Evolutionary conservation across 2,113 vertebrate species (phyloP).

Genomic region (Megaptera novaeangliae): DNA sequence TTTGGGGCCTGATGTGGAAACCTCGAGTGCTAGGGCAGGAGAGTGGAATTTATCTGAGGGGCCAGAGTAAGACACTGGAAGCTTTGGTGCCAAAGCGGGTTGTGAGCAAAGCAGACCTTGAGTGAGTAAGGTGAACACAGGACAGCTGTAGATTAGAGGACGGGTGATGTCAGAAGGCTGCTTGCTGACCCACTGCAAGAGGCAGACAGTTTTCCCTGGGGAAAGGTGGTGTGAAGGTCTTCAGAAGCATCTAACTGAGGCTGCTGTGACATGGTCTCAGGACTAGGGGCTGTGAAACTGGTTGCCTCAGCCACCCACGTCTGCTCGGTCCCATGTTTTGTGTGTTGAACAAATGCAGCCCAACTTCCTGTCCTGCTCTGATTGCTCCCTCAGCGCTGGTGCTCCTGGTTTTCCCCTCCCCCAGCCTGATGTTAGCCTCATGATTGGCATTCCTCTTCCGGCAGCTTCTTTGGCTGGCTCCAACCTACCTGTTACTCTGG

Average conservation of each 20-base stretch:
- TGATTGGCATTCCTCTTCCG: background rate
- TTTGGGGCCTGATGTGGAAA: background rate
- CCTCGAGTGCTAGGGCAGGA: background rate
- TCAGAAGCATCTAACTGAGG: background rate
- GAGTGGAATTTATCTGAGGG: background rate
- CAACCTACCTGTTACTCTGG: background rate
- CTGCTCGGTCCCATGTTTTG: background rate
- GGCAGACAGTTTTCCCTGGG: background rate
- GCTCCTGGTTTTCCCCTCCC: background rate
- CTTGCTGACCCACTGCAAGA: background rate
- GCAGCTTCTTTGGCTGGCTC: background rate
- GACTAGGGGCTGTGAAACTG: background rate
- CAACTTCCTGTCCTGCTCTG: background rate
- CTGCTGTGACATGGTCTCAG: background rate
- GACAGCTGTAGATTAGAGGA: background rate
- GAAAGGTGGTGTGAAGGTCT: background rate
- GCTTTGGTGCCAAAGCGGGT: background rate
- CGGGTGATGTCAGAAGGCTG: background rate
- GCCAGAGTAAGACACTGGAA: background rate
- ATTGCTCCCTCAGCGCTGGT: background rate
- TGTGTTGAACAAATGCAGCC: background rate
- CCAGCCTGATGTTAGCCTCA: background rate
- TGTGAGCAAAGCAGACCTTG: background rate
- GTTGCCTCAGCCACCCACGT: background rate
- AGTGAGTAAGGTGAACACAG: background rate